Conservation (phyloP, 2,888 invertebrate species). For the Drosophila gaucha region DNA sequence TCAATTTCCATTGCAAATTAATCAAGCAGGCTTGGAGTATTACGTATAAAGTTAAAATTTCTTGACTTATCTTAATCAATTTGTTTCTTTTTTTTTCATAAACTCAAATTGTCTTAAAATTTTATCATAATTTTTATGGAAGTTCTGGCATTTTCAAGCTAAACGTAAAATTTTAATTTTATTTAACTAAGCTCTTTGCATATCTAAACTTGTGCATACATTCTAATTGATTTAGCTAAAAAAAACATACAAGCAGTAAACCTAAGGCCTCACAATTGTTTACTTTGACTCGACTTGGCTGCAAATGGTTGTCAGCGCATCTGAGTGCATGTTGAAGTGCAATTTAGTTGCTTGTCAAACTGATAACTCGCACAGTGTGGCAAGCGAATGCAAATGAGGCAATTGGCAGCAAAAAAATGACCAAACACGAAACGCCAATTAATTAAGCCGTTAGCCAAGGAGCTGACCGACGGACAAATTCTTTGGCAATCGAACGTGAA, state of each 20-base stretch:
- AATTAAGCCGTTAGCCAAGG: conserved; percentile 56
- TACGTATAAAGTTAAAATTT: too few relatives aligned
- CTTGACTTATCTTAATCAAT: too few relatives aligned
- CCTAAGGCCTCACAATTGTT: conserved; percentile 5
- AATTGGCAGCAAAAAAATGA: conserved; percentile 39
- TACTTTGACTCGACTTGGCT: neutral
- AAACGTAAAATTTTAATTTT: neutral
- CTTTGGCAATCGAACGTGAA: conserved; percentile 55
- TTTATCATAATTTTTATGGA: too few relatives aligned
- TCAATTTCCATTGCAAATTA: neutral
- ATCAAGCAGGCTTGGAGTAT: neutral
- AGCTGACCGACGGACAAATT: conserved; percentile 39
- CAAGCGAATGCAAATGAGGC: conserved; percentile 55
- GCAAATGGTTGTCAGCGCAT: conserved; percentile 17
- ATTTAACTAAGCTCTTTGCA: neutral
- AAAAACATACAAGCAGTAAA: too few relatives aligned
- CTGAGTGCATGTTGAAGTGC: conserved; percentile 26
- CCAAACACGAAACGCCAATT: conserved; percentile 42
- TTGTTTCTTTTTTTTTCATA: neutral
- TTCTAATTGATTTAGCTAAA: conserved; percentile 12
- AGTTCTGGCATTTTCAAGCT: too few relatives aligned
- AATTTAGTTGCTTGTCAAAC: conserved; percentile 44
- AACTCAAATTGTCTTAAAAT: too few relatives aligned
- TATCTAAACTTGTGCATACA: neutral
- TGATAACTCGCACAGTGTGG: conserved; percentile 31